Conservation (phyloP, 2,888 invertebrate species). For the Cephus pygmeus region DNA sequence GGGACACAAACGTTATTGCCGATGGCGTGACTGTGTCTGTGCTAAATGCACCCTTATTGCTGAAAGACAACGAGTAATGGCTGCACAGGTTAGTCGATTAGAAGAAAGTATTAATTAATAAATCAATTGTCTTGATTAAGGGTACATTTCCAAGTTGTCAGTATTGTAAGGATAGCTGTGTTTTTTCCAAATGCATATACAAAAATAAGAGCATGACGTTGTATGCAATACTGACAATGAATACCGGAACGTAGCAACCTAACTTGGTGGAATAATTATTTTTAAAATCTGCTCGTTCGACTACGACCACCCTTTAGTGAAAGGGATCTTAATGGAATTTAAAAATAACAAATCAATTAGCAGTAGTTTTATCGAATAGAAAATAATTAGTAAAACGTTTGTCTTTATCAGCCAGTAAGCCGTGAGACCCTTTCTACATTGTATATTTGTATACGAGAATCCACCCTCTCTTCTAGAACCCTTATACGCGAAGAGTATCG, state of each 20-base stretch:
- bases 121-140: neutral
- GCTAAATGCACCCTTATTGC: conserved; percentile 98
- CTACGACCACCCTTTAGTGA: neutral
- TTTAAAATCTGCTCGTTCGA: too few species aligned
- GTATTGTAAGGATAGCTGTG: neutral
- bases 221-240: neutral
- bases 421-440: neutral
- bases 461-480: neutral
- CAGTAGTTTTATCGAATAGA: neutral
- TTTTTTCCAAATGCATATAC: neutral
- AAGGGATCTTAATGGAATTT: neutral
- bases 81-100: conserved; percentile 80
- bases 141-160: neutral
- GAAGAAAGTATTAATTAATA: neutral
- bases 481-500: neutral
- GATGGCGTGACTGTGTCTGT: conserved; percentile 97
- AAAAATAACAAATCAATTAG: neutral
- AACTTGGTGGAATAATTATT: too few species aligned
- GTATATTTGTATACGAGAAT: neutral
- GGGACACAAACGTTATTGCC: conserved; percentile 95
- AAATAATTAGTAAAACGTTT: neutral
- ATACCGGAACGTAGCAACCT: neutral
- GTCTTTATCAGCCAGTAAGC: neutral
- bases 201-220: neutral
- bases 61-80: conserved; percentile 97